phyloP scores from a whole-genome alignment of 2,797 vertebrate species.

The Siniperca scherzeri region DNA sequence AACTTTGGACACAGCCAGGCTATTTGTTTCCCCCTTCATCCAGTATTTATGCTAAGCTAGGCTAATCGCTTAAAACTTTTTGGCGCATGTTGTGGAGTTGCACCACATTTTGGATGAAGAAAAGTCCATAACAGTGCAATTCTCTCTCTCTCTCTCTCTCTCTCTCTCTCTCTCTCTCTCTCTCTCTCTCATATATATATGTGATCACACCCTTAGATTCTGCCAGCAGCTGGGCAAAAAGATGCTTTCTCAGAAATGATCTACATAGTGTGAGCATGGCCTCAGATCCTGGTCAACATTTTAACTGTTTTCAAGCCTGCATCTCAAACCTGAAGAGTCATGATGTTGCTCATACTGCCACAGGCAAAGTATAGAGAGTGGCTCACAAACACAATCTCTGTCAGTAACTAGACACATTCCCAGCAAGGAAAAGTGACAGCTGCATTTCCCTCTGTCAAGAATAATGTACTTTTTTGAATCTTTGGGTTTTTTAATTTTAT shows the following conservation, averaged over 20 bases:
- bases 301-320: background rate
- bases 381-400: background rate
- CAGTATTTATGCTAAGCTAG: background rate
- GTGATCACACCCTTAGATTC: background rate
- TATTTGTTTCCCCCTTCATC: background rate
- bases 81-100: background rate
- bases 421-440: background rate
- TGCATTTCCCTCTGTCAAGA: conserved; percentile 5
- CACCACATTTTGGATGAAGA: background rate
- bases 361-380: conserved; percentile 1
- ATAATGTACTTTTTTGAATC: background rate
- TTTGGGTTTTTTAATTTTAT: background rate
- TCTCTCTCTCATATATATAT: no score
- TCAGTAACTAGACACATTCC: background rate
- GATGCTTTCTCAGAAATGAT: conserved; percentile 1
- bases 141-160: background rate
- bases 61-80: background rate
- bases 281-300: conserved; percentile 6
- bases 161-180: background rate
- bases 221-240: background rate
- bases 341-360: background rate
- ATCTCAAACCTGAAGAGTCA: background rate
- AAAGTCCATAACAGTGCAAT: background rate
- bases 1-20: background rate
- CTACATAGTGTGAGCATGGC: background rate